A percentile compares a stretch with the other conserved stretches of the same genome.
These are phyloP conservation scores for Nanorana parkeri DNA, from an alignment of 2,113 vertebrate species.

Conservation along the genomic window DNA sequence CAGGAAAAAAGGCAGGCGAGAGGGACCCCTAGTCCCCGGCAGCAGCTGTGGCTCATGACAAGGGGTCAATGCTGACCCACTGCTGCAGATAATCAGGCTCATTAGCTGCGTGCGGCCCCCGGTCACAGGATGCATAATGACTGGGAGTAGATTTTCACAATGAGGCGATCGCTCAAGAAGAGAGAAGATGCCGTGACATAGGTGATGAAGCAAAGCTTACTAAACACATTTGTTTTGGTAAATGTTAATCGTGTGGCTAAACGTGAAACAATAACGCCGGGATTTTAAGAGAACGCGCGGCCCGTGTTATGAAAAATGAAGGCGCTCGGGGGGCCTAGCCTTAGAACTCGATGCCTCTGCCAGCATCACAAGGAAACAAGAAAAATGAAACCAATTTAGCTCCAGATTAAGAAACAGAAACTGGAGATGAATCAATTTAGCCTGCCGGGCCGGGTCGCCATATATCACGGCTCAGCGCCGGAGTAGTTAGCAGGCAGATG, in stretches of 20 bases:
- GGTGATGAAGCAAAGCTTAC: slow-evolving; percentile 68
- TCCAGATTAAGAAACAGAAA: slow-evolving; percentile 87
- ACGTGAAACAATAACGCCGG: slow-evolving; percentile 60
- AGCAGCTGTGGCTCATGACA: not conserved
- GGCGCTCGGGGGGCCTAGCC: slow-evolving; percentile 68
- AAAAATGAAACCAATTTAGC: slow-evolving; percentile 90
- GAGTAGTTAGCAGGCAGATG: slow-evolving; percentile 70
- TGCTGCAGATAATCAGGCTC: not conserved
- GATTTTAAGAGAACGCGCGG: slow-evolving; percentile 68
- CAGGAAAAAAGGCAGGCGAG: not conserved
- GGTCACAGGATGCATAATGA: slow-evolving; percentile 14
- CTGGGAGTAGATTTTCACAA: slow-evolving; percentile 23
- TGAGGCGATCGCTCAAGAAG: slow-evolving; percentile 2
- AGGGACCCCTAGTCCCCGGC: not conserved
- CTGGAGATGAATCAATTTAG: slow-evolving; percentile 85
- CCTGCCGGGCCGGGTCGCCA: slow-evolving; percentile 74
- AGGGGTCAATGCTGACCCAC: not conserved
- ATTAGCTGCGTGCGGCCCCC: not conserved
- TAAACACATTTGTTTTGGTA: slow-evolving; percentile 63
- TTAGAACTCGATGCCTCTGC: slow-evolving; percentile 71
- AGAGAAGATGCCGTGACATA: slow-evolving; percentile 56
- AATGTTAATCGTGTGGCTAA: slow-evolving; percentile 66
- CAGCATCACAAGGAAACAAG: slow-evolving; percentile 72
- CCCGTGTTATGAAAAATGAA: slow-evolving; percentile 71
- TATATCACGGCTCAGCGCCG: slow-evolving; percentile 76